phyloP scores from a whole-genome alignment of 1,140 invertebrate genomes.

The Scylla paramamosain region DNA sequence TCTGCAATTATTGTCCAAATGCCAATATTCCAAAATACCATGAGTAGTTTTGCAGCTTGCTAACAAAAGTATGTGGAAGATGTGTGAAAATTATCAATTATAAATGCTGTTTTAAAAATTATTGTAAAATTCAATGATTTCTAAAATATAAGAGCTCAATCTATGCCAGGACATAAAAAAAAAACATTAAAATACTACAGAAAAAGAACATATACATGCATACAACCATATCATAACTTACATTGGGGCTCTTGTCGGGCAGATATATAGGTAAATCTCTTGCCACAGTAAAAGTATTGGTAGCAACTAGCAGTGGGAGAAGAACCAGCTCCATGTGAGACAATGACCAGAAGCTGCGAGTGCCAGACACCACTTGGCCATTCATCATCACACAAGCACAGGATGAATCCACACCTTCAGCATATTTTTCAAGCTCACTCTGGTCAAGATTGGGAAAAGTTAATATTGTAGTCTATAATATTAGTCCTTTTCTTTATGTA shows the following conservation, averaged over 20 bases:
- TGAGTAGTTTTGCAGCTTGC: too few relatives aligned
- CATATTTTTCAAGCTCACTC: conserved; percentile 88
- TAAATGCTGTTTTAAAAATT: too few relatives aligned
- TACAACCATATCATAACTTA: conserved; percentile 80
- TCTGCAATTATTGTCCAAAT: too few relatives aligned
- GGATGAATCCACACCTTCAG: conserved; percentile 87
- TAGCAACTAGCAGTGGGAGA: conserved; percentile 85
- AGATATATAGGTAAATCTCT: conserved; percentile 90
- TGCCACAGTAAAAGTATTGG: conserved; percentile 85
- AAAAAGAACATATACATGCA: conserved; percentile 32
- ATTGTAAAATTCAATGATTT: too few relatives aligned
- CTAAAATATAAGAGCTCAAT: too few relatives aligned
- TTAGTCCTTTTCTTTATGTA: too few relatives aligned
- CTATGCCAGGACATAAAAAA: neutral
- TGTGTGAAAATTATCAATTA: too few relatives aligned
- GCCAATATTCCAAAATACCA: too few relatives aligned
- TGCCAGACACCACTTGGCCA: conserved; percentile 88
- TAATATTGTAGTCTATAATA: too few relatives aligned
- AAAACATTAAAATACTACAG: neutral
- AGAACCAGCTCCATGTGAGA: conserved; percentile 88
- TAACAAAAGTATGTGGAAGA: too few relatives aligned
- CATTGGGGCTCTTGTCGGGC: conserved; percentile 90
- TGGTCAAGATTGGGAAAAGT: conserved; percentile 80
- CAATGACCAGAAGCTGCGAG: conserved; percentile 89
- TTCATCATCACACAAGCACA: conserved; percentile 90